Evolutionary conservation across 2,113 vertebrate species (phyloP).

Genomic region (Sphyrna mokarran): DNA sequence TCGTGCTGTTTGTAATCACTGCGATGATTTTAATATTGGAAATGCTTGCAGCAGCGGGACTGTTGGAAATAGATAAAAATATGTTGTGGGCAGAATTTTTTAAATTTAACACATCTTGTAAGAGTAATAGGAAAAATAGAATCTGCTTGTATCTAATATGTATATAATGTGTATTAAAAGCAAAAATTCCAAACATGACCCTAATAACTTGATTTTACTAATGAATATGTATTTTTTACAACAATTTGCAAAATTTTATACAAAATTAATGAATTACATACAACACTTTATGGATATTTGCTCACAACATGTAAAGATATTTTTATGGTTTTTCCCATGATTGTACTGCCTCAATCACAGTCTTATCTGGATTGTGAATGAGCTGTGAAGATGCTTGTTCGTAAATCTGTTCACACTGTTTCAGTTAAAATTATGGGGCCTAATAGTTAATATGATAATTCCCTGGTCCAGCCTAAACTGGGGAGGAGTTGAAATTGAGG

Average conservation of each 20-base stretch:
- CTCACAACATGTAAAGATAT: not conserved
- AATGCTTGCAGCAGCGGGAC: conserved; percentile 16
- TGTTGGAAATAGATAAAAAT: conserved; percentile 32
- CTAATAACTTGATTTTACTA: not conserved
- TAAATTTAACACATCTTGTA: not conserved
- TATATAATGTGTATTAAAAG: not conserved
- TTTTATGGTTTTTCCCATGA: not conserved
- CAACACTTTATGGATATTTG: not conserved
- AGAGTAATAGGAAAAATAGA: not conserved
- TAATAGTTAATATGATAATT: not conserved
- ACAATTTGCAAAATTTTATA: not conserved
- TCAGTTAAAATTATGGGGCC: not conserved
- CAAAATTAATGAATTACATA: not conserved
- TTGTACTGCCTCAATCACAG: not conserved
- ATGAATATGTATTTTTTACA: not conserved
- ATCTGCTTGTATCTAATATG: not conserved
- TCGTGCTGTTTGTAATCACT: conserved; percentile 28
- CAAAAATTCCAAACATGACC: not conserved
- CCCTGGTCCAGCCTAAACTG: not conserved
- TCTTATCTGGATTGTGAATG: not conserved
- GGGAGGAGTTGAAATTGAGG: not conserved
- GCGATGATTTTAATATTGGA: conserved; percentile 36
- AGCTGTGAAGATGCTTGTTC: not conserved
- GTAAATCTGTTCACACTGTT: not conserved
- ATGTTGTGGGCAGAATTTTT: not conserved